A percentile compares a stretch with the other conserved stretches of the same genome.
phyloP scores from a whole-genome alignment of 2,888 invertebrate species.

The Chydorus sphaericus region DNA sequence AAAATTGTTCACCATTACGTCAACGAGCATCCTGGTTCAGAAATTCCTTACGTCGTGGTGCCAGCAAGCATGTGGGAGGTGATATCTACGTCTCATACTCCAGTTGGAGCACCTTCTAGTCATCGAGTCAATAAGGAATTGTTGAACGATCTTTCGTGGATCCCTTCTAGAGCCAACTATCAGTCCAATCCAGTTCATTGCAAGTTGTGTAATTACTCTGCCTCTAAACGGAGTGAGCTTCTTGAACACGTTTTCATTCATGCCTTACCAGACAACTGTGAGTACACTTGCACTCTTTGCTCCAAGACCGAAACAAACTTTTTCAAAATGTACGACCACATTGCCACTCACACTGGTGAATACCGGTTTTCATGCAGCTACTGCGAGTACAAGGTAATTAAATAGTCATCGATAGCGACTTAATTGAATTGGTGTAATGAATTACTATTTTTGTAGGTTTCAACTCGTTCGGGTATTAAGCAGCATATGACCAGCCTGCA shows the following conservation, averaged over 20 bases:
- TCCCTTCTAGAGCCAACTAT: conserved; percentile 15
- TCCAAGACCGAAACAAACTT: conserved; percentile 17
- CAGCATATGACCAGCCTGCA: conserved; percentile 17
- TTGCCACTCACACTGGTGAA: conserved; percentile 63
- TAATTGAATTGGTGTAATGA: too few species aligned
- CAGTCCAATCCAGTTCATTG: conserved; percentile 15
- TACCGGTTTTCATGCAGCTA: conserved; percentile 47
- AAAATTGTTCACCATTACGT: conserved; percentile 52
- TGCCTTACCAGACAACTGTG: conserved; percentile 7
- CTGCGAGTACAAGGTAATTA: conserved; percentile 34
- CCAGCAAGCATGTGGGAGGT: conserved; percentile 4
- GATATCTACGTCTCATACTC: background rate
- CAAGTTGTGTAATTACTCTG: conserved; percentile 14
- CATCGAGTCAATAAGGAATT: background rate
- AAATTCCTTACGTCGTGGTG: conserved; percentile 19
- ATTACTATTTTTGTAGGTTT: conserved; percentile 1
- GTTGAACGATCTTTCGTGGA: conserved; percentile 15
- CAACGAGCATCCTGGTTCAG: conserved; percentile 40
- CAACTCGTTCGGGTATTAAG: conserved; percentile 16
- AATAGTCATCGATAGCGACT: too few species aligned
- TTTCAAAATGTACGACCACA: conserved; percentile 48
- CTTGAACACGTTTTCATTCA: conserved; percentile 17
- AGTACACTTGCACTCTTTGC: conserved; percentile 29
- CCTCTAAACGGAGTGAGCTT: conserved; percentile 15
- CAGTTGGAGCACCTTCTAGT: background rate